Evolutionary conservation across 2,113 vertebrate genomes (phyloP), one percentile per base, ranked within the genome.

Genomic region (Elanus axillaris): DNA sequence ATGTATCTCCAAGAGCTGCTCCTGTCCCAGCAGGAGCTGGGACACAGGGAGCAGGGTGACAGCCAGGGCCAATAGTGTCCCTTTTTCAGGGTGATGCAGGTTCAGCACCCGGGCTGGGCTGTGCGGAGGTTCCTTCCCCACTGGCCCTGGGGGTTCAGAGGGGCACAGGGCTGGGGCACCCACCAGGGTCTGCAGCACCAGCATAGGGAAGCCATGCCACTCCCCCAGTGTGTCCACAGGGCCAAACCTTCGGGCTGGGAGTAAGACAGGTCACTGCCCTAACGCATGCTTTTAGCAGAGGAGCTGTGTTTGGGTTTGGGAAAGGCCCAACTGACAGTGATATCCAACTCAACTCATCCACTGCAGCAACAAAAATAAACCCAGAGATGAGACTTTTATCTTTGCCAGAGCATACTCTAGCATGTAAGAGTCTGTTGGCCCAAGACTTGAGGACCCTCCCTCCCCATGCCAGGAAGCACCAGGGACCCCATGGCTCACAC

Each of bases 401-500:
- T 45, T 59, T n/a, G 22, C 25, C 36, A 38, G 36, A 68, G 31
- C 3, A 2, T 13, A 9, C 32, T 42, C 45, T 62, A 72, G 42
- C 0, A 0, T 7, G 26, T 29, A 21, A 63, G 25, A 18, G 32
- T 5, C 58, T 48, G 13, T 23, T 72, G 62, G 47, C 29, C 17
- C 50, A 18, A 38, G 29, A 29, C 22, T 3, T 14, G 40, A 43
- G 62, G 18, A 80, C 18, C 29, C 22, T 32, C 38, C 38, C 19
- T 32, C 15, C 55, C 36, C 27, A 4, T 1, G 13, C 29, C 43
- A 73, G 56, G n/a, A 19, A 47, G 26, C 2, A 0, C 16, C 27
- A 25, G 27, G 27, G 34, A 45, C 29, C 15, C 48, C 9, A 3
- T 1, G 14, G 81, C 34, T 59, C 0, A 0, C 47, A 16, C 17